Conservation (phyloP, 2,797 vertebrate species). For the Chelon labrosus region DNA sequence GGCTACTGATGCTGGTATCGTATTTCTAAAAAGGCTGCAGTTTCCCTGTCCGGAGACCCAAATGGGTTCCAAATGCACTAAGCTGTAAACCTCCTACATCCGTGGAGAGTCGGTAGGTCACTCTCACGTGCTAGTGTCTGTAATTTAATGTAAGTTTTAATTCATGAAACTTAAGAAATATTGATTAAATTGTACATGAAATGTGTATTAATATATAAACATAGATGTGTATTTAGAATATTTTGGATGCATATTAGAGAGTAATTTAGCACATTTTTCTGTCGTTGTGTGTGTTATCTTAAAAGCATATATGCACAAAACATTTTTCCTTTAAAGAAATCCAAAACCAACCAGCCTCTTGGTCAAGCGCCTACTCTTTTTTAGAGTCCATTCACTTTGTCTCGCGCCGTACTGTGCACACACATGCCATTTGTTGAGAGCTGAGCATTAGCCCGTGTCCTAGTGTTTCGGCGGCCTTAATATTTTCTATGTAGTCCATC, state of each 20-base stretch:
- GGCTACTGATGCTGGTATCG: conserved; percentile 66
- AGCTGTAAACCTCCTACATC: conserved; percentile 44
- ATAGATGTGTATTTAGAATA: no score
- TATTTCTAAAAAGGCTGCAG: conserved; percentile 71
- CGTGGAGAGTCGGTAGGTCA: conserved; percentile 38
- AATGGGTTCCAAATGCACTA: conserved; percentile 64
- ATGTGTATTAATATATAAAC: no score
- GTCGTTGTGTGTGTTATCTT: not conserved
- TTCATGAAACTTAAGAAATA: not conserved
- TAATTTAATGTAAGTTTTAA: conserved; percentile 9
- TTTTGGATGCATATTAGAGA: not conserved
- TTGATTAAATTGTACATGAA: no score
- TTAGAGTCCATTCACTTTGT: not conserved
- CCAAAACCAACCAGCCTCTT: not conserved
- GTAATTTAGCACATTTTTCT: not conserved
- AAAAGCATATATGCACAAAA: not conserved
- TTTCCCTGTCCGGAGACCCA: conserved; percentile 63
- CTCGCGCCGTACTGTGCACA: not conserved
- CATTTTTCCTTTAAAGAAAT: not conserved
- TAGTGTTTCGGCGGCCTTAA: conserved; percentile 36
- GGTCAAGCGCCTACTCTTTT: not conserved
- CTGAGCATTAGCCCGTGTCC: conserved; percentile 2
- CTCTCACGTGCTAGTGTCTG: conserved; percentile 18
- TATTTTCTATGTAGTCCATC: conserved; percentile 41
- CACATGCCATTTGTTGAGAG: conserved; percentile 8